Evolutionary conservation across 2,888 invertebrate genomes (phyloP), one percentile per base, ranked within the genome.

Genomic region (Tiphia femorata): DNA sequence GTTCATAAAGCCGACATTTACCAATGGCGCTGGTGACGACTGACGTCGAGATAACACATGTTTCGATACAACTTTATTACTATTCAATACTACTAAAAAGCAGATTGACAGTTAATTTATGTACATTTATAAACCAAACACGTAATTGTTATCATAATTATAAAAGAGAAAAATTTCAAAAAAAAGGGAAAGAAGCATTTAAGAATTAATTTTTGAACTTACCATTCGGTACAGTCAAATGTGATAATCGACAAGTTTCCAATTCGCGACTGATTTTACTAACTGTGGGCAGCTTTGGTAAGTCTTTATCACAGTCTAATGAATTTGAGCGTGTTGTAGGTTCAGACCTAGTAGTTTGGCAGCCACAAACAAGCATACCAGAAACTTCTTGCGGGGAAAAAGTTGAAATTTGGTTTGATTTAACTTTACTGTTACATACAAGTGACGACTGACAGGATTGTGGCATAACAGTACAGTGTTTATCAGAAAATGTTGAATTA

Each of bases 241-340:
- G 75, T 1, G 76, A 64, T 21, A 70, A 63, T 46, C 62, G 71
- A 7, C 67, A 41, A 20, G 62, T 46, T 7, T 76, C 73, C 4
- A 64, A 43, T 6, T 78, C 72, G 21, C 62, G 61, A 43, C 53
- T 59, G 19, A 58, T 17, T 57, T 69, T 64, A 44, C 59, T 61
- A 49, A 30, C 44, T 35, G 46, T 35, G 29, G 59, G 33, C 27
- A 61, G 44, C n/a, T 70, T 70, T 12, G 66, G 41, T 43, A 78
- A 50, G 47, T 78, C 73, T 25, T 75, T 78, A 5, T 80, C 80
- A 43, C 76, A 79, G 40, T 81, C 79, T 10, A 77, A 67, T 0
- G 81, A 81, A 52, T 78, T 81, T 2, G 79, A 77, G 12, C 78
- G 74, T 2, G 80, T 79, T 0, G 74, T 70, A 0, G 81, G 77